A percentile compares a stretch with the other conserved stretches of the same genome.
phyloP scores from a whole-genome alignment of 2,888 invertebrate genomes.

The Hydrotaea cyrtoneurina region DNA sequence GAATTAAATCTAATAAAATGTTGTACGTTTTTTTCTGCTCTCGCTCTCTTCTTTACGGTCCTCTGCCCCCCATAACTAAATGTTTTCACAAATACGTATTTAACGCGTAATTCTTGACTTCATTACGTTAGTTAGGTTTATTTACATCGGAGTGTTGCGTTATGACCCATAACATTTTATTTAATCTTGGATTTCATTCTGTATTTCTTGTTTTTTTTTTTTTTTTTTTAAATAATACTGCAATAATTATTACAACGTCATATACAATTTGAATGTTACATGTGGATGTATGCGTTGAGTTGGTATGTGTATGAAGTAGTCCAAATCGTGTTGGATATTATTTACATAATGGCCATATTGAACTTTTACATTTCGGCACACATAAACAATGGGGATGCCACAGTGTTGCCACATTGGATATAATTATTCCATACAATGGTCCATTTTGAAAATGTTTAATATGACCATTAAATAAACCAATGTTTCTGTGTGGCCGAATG shows the following conservation, averaged over 20 bases:
- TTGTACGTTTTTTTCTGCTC: neutral
- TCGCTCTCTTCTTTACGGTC: neutral
- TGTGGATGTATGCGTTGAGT: no score
- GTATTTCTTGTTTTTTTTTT: neutral
- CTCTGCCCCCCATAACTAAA: neutral
- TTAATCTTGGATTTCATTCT: conserved; percentile 16
- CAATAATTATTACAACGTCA: conserved; percentile 13
- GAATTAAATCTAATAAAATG: conserved; percentile 20
- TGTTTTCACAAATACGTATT: neutral
- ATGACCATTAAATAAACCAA: no score
- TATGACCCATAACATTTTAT: conserved; percentile 27
- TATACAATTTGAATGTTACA: neutral
- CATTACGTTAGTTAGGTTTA: neutral
- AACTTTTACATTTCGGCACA: neutral
- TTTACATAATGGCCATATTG: neutral
- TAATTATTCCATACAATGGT: no score
- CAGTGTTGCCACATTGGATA: no score
- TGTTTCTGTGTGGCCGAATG: no score
- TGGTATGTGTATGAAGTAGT: neutral
- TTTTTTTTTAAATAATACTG: conserved; percentile 1
- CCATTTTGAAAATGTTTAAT: no score
- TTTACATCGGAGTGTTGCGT: neutral
- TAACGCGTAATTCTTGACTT: conserved; percentile 25
- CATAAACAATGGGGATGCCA: neutral
- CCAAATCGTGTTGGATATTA: neutral